These are phyloP conservation scores for Euplagia quadripunctaria DNA, from an alignment of 2,888 invertebrate genomes.

Conservation along the genomic window DNA sequence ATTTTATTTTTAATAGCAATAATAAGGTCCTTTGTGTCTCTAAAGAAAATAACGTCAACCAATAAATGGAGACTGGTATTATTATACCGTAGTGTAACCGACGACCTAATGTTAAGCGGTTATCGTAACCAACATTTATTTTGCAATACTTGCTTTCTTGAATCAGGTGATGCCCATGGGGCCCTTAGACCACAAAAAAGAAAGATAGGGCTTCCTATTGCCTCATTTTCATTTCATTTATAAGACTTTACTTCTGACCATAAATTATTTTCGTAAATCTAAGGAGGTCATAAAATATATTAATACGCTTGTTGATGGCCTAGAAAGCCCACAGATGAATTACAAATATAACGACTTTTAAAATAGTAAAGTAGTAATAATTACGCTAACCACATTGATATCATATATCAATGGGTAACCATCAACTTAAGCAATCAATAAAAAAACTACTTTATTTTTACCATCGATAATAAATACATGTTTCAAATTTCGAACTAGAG, in stretches of 20 bases:
- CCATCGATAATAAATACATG: slow-evolving; percentile 20
- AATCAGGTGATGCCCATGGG: neutral
- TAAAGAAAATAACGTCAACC: no score
- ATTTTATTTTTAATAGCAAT: no score
- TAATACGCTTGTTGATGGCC: no score
- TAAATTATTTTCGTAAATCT: neutral
- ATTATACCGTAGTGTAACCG: no score
- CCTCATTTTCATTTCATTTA: neutral
- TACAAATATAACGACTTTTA: slow-evolving; percentile 20
- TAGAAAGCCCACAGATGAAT: neutral
- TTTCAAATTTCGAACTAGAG: slow-evolving; percentile 24
- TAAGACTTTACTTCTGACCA: neutral
- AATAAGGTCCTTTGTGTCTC: no score
- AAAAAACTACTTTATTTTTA: slow-evolving; percentile 41
- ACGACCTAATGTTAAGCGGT: no score
- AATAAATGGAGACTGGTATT: no score
- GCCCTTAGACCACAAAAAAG: no score
- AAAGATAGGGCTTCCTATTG: neutral
- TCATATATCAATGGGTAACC: slow-evolving; percentile 11
- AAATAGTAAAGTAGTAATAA: slow-evolving; percentile 42
- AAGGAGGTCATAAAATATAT: neutral
- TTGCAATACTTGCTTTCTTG: neutral
- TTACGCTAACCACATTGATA: slow-evolving; percentile 41
- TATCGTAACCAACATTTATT: no score
- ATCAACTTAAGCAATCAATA: slow-evolving; percentile 36